Base-by-base conservation (phyloP, 2,888 invertebrate genomes). In the Flexamia atlantica region DNA sequence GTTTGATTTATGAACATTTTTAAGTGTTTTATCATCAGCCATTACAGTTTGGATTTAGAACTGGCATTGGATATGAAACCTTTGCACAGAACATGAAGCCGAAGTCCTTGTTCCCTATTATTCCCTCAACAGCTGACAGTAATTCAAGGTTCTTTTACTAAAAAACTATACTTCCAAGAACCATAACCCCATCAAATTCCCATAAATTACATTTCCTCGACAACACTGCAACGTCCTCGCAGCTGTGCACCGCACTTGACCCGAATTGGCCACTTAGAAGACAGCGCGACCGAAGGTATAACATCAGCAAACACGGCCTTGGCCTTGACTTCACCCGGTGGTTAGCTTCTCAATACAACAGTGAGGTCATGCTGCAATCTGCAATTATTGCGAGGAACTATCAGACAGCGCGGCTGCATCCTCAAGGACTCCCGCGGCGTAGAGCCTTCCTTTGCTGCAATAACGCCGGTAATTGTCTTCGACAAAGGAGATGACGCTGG, bases 321-420 rank as follows among this genome's bases (percentile, higher is more conserved):
- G 23, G 4, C 57, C 57, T 57, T 57, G 57, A 57, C 57, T 17
- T 12, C 2, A 46, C 46, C n/a, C 46, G 17, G 46, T 46, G 46
- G 46, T 46, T 46, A 46, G 46, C 36, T 4, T 7, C 36, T 46
- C 46, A 46, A 46, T 46, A 46, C 46, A 23, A 57, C 9, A 36
- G 9, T 23, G 57, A 57, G 57, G 57, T 12, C 57, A 57, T 57
- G 5, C 57, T 57, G 20, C 20, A 23, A 57, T 57, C 57, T 57
- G 57, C 57, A 23, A 57, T 57, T 57, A 57, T 12, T 57, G 57
- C 23, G 17, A 46, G 46, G 46, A 2, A 17, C 17, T n/a, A 20
- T 23, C 57, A 57, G 57, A 57, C 57, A 23, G 57, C 57, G 57
- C 57, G 57, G 23, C 57, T 57, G 57, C 57, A 57, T 20, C 57